phyloP scores from a whole-genome alignment of 2,113 vertebrate genomes.

The Saguinus midas region DNA sequence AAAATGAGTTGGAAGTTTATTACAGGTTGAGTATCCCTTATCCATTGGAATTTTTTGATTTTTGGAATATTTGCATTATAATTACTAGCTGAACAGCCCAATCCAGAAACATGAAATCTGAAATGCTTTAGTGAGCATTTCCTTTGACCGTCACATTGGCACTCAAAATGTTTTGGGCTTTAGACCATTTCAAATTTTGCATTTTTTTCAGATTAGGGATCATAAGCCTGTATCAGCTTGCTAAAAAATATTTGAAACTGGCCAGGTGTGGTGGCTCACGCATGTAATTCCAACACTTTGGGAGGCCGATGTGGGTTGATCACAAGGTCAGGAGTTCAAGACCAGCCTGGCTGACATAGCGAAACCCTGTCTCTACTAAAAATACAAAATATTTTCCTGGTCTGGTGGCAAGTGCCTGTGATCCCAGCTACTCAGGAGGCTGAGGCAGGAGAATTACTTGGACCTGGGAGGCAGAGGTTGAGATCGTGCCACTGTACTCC shows the following conservation, averaged over 20 bases:
- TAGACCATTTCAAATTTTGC: neutral
- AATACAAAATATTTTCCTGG: too few species aligned
- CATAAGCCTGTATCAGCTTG: neutral
- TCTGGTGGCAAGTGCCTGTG: too few species aligned
- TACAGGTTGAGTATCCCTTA: neutral
- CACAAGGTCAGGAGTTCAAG: too few species aligned
- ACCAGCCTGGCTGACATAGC: too few species aligned
- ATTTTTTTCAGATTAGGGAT: neutral
- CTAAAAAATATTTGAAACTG: constrained; percentile 14
- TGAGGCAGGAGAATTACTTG: too few species aligned
- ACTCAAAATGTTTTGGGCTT: neutral
- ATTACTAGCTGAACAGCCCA: neutral
- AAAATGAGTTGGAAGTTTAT: neutral
- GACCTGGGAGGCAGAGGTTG: too few species aligned
- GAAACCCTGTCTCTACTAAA: too few species aligned
- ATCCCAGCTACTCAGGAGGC: too few species aligned
- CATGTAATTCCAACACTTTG: too few species aligned
- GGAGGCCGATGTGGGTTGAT: too few species aligned
- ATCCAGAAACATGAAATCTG: neutral
- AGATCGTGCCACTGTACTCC: too few species aligned
- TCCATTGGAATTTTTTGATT: neutral
- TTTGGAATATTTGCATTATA: neutral
- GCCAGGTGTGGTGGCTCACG: too few species aligned
- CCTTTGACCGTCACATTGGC: neutral
- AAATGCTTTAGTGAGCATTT: neutral